A percentile compares a stretch with the other conserved stretches of the same genome.
Evolutionary conservation across 2,113 vertebrate genomes (phyloP).

Genomic region (Plecotus auritus): DNA sequence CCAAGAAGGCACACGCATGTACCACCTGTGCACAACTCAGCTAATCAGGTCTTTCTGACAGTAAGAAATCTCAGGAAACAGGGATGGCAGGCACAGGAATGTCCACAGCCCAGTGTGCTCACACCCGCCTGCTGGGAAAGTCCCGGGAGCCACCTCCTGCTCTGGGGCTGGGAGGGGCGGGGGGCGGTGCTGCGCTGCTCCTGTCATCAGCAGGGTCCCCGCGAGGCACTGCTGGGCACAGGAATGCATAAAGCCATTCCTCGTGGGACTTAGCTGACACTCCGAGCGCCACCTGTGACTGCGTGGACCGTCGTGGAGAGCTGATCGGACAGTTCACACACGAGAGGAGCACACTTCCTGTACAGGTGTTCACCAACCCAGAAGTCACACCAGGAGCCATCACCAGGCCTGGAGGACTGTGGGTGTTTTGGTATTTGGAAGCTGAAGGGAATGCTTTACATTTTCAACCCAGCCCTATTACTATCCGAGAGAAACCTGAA

Average conservation of each 20-base stretch:
- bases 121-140: background rate
- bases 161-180: background rate
- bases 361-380: no score
- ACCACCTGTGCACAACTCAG: no score
- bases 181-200: background rate
- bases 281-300: fast-evolving
- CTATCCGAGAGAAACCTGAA: background rate
- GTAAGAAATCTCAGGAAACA: fast-evolving
- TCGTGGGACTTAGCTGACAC: fast-evolving
- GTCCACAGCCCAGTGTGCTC: background rate
- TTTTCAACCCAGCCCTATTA: background rate
- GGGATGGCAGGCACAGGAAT: fast-evolving
- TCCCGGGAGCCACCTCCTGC: background rate
- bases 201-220: constrained; percentile 68
- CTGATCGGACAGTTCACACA: fast-evolving
- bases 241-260: fast-evolving
- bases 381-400: fast-evolving
- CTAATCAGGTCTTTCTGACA: background rate
- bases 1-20: fast-evolving
- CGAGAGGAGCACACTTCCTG: fast-evolving
- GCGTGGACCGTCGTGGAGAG: fast-evolving
- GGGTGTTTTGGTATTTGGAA: background rate
- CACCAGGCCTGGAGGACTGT: fast-evolving
- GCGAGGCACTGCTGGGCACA: background rate
- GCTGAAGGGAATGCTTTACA: background rate